Evolutionary conservation across 2,888 invertebrate species (phyloP).

Genomic region (Andrena camellia): DNA sequence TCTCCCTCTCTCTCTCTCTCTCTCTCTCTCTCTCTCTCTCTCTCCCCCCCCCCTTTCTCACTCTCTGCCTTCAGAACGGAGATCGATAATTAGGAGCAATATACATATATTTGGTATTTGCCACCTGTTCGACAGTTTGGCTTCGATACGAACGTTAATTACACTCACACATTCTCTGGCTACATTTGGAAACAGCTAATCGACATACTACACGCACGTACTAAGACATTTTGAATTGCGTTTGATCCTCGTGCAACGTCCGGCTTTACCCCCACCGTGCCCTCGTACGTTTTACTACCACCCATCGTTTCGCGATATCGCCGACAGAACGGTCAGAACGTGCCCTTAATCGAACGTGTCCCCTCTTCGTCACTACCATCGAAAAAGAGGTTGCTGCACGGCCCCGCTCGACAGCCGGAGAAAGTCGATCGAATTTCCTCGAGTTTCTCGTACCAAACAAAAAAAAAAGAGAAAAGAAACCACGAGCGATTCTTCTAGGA

Average conservation of each 20-base stretch:
- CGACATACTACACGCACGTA: conserved; percentile 60
- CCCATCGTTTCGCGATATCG: neutral
- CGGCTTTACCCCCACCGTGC: neutral
- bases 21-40: neutral
- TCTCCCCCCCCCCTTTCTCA: conserved; percentile 9
- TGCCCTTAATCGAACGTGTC: neutral
- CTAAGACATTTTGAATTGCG: conserved; percentile 46
- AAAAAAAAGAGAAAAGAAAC: neutral
- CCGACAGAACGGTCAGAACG: conserved; percentile 8
- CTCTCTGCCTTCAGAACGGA: conserved; percentile 51
- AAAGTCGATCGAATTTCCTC: too few species aligned
- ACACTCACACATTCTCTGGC: conserved; percentile 58
- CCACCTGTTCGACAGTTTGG: conserved; percentile 64
- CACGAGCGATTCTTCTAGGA: conserved; percentile 14
- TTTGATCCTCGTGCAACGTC: conserved; percentile 46
- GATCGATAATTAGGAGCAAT: conserved; percentile 65
- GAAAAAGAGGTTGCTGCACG: neutral
- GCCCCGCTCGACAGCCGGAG: too few species aligned
- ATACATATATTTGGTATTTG: conserved; percentile 67
- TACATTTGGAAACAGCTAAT: conserved; percentile 66
- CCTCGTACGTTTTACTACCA: neutral
- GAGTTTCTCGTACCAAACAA: too few species aligned
- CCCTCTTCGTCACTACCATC: neutral
- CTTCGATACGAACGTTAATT: conserved; percentile 60
- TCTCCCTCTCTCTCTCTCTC: conserved; percentile 4